Percentiles rank a stretch among this genome's conserved stretches.
phyloP scores from a whole-genome alignment of 2,113 vertebrate species.

The Thermophis baileyi region DNA sequence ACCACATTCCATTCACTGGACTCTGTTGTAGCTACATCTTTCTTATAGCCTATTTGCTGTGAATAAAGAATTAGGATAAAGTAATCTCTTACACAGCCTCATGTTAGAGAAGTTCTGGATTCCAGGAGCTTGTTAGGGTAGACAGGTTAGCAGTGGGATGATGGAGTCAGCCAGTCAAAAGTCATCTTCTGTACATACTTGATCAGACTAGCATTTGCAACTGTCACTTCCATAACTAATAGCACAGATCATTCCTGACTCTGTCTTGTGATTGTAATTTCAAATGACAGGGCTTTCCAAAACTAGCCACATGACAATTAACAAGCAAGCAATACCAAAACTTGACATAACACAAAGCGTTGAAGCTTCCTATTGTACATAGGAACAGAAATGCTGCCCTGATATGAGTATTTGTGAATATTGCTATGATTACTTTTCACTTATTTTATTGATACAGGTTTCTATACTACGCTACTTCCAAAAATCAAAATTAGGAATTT shows the following conservation, averaged over 20 bases:
- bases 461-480: neutral
- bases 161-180: neutral
- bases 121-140: neutral
- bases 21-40: neutral
- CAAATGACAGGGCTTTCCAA: neutral
- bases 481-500: neutral
- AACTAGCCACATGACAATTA: neutral
- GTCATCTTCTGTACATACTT: neutral
- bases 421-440: neutral
- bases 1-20: no score
- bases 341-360: neutral
- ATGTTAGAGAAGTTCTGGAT: neutral
- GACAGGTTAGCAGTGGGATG: neutral
- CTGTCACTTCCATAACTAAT: neutral
- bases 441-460: neutral
- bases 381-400: neutral
- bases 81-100: neutral
- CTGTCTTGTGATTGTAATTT: neutral
- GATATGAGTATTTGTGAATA: neutral
- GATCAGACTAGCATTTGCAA: neutral
- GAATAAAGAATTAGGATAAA: neutral
- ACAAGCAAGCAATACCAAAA: neutral
- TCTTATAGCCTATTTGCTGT: neutral
- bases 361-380: neutral
- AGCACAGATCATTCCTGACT: neutral